Evolutionary conservation across 2,113 vertebrate genomes (phyloP).

Genomic region (Furnarius figulus): DNA sequence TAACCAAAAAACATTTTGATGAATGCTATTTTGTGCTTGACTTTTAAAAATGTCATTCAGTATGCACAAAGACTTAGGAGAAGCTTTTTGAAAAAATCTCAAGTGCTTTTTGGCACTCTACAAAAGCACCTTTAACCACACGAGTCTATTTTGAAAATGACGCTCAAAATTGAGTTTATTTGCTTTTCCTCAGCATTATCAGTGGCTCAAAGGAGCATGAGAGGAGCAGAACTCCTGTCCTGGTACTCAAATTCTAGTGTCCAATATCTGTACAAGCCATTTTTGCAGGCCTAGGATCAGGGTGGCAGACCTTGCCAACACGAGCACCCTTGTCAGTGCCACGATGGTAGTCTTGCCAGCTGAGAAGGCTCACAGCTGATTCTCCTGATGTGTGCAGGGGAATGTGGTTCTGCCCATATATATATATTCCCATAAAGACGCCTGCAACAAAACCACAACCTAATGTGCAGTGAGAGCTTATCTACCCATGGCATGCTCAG

Average conservation of each 20-base stretch:
- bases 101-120: neutral
- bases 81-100: neutral
- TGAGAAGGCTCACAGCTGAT: neutral
- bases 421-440: neutral
- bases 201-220: neutral
- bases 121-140: neutral
- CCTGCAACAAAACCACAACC: neutral
- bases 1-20: neutral
- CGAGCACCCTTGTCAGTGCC: neutral
- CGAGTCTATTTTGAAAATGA: neutral
- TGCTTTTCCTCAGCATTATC: neutral
- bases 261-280: fast-evolving
- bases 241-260: neutral
- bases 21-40: neutral
- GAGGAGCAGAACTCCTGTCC: neutral
- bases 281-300: neutral
- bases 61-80: neutral
- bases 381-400: neutral
- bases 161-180: neutral
- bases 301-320: neutral
- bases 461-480: neutral
- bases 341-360: fast-evolving
- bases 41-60: neutral
- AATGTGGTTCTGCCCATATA: neutral
- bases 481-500: neutral